Base-by-base conservation (phyloP, 2,797 vertebrate species). In the Macropus fuliginosus region DNA sequence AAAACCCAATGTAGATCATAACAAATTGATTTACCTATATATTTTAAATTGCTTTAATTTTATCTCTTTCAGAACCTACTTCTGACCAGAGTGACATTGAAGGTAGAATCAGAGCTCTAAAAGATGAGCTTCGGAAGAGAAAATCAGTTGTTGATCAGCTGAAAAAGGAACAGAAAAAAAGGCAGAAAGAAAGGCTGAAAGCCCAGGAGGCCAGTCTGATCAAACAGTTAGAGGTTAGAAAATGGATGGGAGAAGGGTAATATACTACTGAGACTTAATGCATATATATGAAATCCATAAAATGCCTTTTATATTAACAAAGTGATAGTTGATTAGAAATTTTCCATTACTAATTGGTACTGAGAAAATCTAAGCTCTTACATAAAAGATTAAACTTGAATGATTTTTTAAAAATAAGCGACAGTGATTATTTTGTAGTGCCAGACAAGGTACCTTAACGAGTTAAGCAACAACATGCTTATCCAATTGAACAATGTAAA, bases 41-140 rank as follows among this genome's bases (percentile, higher is more conserved):
- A 93, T 74, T 93, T 92, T 93, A 90, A 91, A 91, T 92, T 57
- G 50, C 27, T 59, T 52, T 52, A 40, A 52, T 46, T 97, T 10
- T 59, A 29, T 97, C 55, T 96, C 95, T 98, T 98, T 94, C 98
- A 99, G 99, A 99, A 98, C 98, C 99, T 91, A 99, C 99, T 89
- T 99, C 99, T 96, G 99, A 99, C 98, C 99, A 99, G 98, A 99
- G 99, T 97, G 99, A 99, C 97, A 99, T 99, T 12, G 99, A 99
- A 98, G 98, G 99, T 96, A 99, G 99, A 93, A 99, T 99, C 98
- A 98, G 98, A 94, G 99, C 99, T 91, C 98, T 99, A 94, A 99
- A 99, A 98, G 99, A 99, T 95, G 99, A 99, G 94, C 99, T 99
- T 14, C 98, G 98, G 74, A 99, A 99, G 93, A 99, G 99, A 91